phyloP scores from a whole-genome alignment of 1,140 invertebrate genomes.

The Saxidomus purpurata region DNA sequence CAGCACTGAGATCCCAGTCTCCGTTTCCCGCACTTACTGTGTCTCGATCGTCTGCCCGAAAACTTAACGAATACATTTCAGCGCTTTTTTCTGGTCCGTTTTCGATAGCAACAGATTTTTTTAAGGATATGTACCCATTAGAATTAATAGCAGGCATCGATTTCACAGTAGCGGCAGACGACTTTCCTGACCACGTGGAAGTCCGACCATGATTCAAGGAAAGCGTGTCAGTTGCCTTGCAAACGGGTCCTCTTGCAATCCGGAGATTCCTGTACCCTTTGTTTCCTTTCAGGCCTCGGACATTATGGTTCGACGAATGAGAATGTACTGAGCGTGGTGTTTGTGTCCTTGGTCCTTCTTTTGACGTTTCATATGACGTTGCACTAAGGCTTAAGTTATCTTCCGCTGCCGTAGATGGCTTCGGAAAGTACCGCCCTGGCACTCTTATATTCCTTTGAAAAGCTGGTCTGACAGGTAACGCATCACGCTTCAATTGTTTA shows the following conservation, averaged over 20 bases:
- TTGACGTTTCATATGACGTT: not conserved
- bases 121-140: not conserved
- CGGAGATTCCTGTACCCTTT: conserved; percentile 21
- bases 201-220: not conserved
- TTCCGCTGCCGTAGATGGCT: not conserved
- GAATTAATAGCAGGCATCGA: conserved; percentile 25
- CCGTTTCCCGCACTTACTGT: not conserved
- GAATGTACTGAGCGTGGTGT: conserved; percentile 37
- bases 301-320: not conserved
- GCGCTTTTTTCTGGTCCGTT: not conserved
- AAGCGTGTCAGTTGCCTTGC: not conserved
- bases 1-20: not conserved
- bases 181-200: conserved; percentile 29
- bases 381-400: conserved; percentile 11
- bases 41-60: not conserved
- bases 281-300: conserved; percentile 11
- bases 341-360: conserved; percentile 13
- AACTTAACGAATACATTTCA: not conserved
- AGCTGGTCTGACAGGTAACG: conserved; percentile 32
- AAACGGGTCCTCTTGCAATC: not conserved
- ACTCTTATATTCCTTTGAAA: conserved; percentile 47
- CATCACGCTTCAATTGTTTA: conserved; percentile 49
- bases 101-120: not conserved
- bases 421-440: conserved; percentile 53
- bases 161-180: conserved; percentile 30